Percentiles rank a stretch among this genome's conserved stretches.
Conservation (phyloP, 2,113 vertebrate species). For the Bettongia penicillata region DNA sequence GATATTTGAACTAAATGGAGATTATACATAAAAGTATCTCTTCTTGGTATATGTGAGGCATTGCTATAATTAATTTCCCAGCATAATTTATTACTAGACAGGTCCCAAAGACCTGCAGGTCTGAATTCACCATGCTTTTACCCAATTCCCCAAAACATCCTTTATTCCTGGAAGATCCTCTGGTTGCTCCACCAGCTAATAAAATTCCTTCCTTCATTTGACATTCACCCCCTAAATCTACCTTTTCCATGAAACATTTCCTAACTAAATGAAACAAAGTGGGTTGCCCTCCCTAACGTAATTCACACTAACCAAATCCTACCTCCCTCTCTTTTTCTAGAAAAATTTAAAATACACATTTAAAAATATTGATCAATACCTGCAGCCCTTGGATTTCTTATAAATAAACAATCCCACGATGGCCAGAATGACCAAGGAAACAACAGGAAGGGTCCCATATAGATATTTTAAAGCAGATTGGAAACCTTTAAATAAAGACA, state of each 20-base stretch:
- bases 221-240: neutral
- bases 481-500: neutral
- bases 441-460: neutral
- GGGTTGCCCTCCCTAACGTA: neutral
- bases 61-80: neutral
- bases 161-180: neutral
- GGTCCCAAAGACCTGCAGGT: neutral
- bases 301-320: neutral
- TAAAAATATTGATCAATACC: neutral
- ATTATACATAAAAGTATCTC: neutral
- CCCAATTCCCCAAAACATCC: neutral
- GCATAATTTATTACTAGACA: neutral
- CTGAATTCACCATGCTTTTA: neutral
- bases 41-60: neutral
- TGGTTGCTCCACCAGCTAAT: neutral
- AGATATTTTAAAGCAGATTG: neutral
- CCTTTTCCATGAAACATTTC: neutral
- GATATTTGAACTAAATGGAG: neutral
- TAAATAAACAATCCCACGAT: neutral
- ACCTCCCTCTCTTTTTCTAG: neutral
- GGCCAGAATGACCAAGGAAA: neutral
- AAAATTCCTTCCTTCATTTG: neutral
- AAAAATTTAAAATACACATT: neutral
- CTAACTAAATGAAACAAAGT: neutral
- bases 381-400: neutral